Percentiles rank a stretch among this genome's conserved stretches.
Conservation (phyloP, 2,113 vertebrate species). For the Aramus guarauna region DNA sequence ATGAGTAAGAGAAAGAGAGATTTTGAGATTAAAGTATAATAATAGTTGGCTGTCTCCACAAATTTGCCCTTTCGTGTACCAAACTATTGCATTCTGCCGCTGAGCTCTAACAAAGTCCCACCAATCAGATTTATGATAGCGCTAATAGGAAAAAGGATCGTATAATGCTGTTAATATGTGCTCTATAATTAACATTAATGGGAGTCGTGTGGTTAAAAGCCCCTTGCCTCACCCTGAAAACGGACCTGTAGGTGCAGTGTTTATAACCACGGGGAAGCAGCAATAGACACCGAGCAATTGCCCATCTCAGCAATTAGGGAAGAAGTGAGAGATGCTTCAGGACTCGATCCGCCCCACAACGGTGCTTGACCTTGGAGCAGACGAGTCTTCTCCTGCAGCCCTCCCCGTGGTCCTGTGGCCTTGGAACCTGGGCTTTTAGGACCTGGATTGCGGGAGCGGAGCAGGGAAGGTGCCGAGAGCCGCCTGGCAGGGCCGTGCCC, state of each 20-base stretch:
- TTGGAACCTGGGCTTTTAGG: neutral
- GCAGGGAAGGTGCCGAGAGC: neutral
- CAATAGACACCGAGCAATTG: neutral
- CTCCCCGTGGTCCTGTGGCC: neutral
- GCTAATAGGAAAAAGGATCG: conserved; percentile 19
- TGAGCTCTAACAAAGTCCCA: conserved; percentile 15
- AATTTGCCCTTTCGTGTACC: neutral
- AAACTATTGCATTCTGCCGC: neutral
- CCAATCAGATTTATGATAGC: conserved; percentile 37
- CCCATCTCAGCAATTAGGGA: neutral
- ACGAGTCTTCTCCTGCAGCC: neutral
- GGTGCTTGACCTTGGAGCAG: neutral
- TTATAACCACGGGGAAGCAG: neutral
- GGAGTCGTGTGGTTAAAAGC: neutral
- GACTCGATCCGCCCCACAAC: neutral
- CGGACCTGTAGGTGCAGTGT: neutral
- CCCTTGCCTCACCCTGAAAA: neutral
- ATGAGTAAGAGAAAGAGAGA: neutral
- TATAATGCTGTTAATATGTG: conserved; percentile 21
- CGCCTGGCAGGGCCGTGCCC: neutral
- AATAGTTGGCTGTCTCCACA: neutral
- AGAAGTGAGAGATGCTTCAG: neutral
- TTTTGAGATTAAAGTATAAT: conserved; percentile 22
- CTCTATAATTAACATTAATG: conserved; percentile 51
- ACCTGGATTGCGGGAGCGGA: neutral